These are phyloP conservation scores for Pangasius mekongensis DNA, from an alignment of 2,797 vertebrate genomes.

Conservation along the genomic window DNA sequence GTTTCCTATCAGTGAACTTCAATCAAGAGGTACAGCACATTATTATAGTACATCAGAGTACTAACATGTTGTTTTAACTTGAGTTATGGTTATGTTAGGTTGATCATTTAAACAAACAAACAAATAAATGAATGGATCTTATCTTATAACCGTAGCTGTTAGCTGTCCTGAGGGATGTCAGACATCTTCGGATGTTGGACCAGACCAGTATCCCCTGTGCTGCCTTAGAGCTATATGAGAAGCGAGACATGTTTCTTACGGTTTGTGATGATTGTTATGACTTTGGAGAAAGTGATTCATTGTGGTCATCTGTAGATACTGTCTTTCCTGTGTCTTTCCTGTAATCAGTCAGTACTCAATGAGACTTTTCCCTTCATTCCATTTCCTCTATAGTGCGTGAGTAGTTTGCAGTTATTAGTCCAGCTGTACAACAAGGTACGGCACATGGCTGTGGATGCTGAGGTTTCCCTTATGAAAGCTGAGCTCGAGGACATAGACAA, in stretches of 20 bases:
- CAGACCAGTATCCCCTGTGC: slow-evolving; percentile 74
- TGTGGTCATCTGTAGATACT: background rate
- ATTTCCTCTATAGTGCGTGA: slow-evolving; percentile 68
- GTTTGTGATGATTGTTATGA: slow-evolving; percentile 65
- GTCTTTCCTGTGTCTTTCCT: background rate
- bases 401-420: slow-evolving; percentile 77
- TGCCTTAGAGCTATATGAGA: slow-evolving; percentile 76
- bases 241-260: slow-evolving; percentile 77
- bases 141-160: slow-evolving; percentile 70
- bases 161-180: slow-evolving; percentile 82
- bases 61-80: background rate
- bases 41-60: slow-evolving; percentile 5
- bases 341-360: background rate
- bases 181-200: slow-evolving; percentile 77
- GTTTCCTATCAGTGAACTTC: slow-evolving; percentile 82
- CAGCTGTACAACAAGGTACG: slow-evolving; percentile 81
- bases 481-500: slow-evolving; percentile 73
- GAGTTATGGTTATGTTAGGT: background rate
- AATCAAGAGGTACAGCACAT: slow-evolving; percentile 73
- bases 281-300: background rate
- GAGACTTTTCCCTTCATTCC: background rate
- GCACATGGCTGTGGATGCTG: slow-evolving; percentile 77
- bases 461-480: slow-evolving; percentile 75
- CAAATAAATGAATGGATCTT: background rate
- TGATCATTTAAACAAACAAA: background rate